Evolutionary conservation across 2,113 vertebrate species (phyloP).

Genomic region (Pica pica): DNA sequence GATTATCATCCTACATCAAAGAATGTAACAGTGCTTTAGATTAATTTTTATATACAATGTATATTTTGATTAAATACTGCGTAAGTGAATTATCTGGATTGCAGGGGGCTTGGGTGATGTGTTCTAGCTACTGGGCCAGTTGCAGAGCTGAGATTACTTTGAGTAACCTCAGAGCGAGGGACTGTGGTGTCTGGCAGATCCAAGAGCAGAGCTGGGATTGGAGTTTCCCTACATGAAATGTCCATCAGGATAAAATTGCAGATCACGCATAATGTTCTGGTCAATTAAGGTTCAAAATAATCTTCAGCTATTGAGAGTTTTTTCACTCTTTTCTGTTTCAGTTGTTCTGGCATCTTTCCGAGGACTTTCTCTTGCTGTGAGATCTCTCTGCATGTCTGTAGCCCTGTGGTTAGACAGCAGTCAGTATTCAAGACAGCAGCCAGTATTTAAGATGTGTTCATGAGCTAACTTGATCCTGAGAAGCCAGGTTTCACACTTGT

Average conservation of each 20-base stretch:
- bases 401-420: not conserved
- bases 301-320: not conserved
- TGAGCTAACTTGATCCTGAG: not conserved
- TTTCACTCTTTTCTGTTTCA: not conserved
- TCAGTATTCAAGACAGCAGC: not conserved
- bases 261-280: not conserved
- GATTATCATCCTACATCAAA: not conserved
- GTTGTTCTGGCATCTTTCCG: not conserved
- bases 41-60: not conserved
- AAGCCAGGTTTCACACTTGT: not conserved
- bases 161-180: not conserved
- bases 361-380: not conserved
- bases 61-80: not conserved
- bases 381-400: not conserved
- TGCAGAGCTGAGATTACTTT: not conserved
- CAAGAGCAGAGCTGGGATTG: rapidly evolving
- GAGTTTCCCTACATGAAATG: not conserved
- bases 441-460: not conserved
- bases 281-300: not conserved
- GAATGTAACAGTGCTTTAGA: not conserved
- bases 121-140: not conserved
- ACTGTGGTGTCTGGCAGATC: rapidly evolving
- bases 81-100: not conserved
- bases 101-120: not conserved
- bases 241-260: not conserved